Conservation (phyloP, 2,113 vertebrate genomes). For the Cinclus cinclus region DNA sequence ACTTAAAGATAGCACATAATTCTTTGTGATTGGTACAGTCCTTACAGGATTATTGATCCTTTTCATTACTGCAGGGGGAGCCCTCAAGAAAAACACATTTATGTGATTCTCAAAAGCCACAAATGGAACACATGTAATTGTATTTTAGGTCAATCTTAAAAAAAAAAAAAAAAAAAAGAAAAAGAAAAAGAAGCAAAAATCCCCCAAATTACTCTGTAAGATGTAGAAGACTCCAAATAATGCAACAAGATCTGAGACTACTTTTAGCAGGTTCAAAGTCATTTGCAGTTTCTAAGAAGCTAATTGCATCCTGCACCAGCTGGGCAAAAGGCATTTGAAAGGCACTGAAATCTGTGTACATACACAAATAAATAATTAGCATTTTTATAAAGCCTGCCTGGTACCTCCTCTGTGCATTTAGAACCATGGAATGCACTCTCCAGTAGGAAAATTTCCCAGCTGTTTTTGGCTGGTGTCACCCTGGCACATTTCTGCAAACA, state of each 20-base stretch:
- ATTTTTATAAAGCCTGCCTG: constrained; percentile 55
- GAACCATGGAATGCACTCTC: not conserved
- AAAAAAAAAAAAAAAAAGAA: not conserved
- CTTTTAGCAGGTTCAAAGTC: constrained; percentile 32
- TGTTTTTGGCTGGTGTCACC: constrained; percentile 34
- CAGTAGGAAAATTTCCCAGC: constrained; percentile 35
- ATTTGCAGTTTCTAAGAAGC: constrained; percentile 46
- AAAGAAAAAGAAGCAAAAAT: not conserved
- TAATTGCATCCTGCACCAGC: constrained; percentile 54
- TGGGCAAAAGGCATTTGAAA: constrained; percentile 58
- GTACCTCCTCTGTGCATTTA: constrained; percentile 1
- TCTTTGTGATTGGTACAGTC: constrained; percentile 67
- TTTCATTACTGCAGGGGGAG: constrained; percentile 73
- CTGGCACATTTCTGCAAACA: not conserved
- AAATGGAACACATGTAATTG: constrained; percentile 69
- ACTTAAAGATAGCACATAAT: constrained; percentile 77
- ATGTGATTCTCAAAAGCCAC: constrained; percentile 65
- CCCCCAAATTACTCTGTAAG: not conserved
- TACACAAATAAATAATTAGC: constrained; percentile 67
- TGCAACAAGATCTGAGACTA: constrained; percentile 1
- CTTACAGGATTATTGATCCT: constrained; percentile 75
- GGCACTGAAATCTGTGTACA: constrained; percentile 51
- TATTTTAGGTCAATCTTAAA: constrained; percentile 41
- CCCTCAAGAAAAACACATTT: constrained; percentile 65
- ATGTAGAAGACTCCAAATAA: not conserved